phyloP scores from a whole-genome alignment of 2,888 invertebrate species.

The Xylophagus ater region DNA sequence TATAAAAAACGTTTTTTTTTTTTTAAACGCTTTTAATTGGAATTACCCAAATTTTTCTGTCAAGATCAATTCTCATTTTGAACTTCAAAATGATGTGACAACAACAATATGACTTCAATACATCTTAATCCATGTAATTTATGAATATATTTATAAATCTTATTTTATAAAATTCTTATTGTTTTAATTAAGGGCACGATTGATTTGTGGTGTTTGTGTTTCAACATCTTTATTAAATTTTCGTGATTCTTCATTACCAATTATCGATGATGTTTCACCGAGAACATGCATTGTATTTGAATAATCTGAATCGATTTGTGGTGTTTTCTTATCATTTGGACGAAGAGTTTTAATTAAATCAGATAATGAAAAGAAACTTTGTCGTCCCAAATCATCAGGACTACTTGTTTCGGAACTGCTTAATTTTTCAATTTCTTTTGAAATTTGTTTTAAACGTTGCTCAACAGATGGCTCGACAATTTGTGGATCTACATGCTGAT shows the following conservation, averaged over 20 bases:
- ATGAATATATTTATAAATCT: background rate
- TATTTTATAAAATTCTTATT: background rate
- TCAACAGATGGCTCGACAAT: conserved; percentile 34
- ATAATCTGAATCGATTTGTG: conserved; percentile 39
- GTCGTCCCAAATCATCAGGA: conserved; percentile 31
- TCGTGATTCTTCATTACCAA: conserved; percentile 15
- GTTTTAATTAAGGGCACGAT: conserved; percentile 8
- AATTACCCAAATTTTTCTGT: background rate
- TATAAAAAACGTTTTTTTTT: too few species aligned
- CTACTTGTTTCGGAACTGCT: conserved; percentile 21
- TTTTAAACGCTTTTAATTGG: too few species aligned
- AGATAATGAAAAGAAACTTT: conserved; percentile 36
- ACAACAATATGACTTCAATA: conserved; percentile 2
- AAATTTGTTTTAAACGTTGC: conserved; percentile 34
- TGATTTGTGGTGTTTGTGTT: conserved; percentile 6
- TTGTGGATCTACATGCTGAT: conserved; percentile 11
- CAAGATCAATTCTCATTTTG: conserved; percentile 13
- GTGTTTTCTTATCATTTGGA: conserved; percentile 37
- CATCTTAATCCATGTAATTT: too few species aligned
- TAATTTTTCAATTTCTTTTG: conserved; percentile 35
- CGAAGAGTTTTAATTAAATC: conserved; percentile 37
- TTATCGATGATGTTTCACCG: conserved; percentile 30
- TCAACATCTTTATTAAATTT: conserved; percentile 13
- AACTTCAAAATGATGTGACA: conserved; percentile 6
- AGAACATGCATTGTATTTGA: conserved; percentile 39